These are phyloP conservation scores for Serripes groenlandicus DNA, from an alignment of 2,888 invertebrate genomes.

Conservation along the genomic window DNA sequence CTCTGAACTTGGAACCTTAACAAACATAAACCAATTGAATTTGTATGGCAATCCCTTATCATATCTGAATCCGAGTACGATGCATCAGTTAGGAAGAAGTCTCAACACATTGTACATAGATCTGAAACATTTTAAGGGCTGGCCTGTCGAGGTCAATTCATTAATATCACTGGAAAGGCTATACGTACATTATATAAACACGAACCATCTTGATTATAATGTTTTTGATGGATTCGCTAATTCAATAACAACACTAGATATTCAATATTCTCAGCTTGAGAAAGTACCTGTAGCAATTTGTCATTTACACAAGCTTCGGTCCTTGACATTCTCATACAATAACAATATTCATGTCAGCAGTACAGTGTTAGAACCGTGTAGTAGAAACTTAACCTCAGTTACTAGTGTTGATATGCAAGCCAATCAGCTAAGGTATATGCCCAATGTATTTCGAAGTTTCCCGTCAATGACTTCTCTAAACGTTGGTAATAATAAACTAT, in stretches of 20 bases:
- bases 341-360: not conserved
- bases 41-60: not conserved
- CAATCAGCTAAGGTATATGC: not conserved
- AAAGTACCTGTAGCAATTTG: not conserved
- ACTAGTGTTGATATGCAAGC: not conserved
- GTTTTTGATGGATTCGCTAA: not conserved
- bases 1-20: not conserved
- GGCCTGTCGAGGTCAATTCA: not conserved
- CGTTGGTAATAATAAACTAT: not conserved
- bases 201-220: not conserved
- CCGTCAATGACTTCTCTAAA: not conserved
- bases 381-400: not conserved
- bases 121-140: not conserved
- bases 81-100: not conserved
- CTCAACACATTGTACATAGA: not conserved
- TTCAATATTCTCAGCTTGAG: not conserved
- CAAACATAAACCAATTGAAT: not conserved
- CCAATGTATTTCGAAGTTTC: not conserved
- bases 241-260: not conserved
- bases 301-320: not conserved
- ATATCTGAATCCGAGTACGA: not conserved
- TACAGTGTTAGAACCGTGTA: not conserved
- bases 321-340: not conserved
- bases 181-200: not conserved
- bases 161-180: not conserved